These are phyloP conservation scores for Drosophila dives DNA, from an alignment of 2,888 invertebrate species.

Conservation along the genomic window DNA sequence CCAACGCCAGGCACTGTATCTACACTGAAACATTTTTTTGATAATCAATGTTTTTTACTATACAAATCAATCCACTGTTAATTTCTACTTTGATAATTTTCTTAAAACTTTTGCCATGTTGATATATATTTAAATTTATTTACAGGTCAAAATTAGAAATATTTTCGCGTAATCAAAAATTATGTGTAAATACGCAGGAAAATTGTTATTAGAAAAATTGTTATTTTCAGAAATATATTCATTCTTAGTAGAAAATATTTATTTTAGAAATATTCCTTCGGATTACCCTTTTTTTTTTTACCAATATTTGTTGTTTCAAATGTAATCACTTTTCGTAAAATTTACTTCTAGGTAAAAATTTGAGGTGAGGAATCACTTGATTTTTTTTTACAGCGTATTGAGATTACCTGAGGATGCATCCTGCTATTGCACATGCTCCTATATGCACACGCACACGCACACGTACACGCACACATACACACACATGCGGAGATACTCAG, in stretches of 20 bases:
- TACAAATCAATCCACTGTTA: too few relatives aligned
- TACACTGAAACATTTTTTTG: not conserved
- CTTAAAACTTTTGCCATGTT: too few relatives aligned
- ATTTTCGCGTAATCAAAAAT: too few relatives aligned
- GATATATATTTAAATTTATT: too few relatives aligned
- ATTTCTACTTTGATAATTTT: not conserved
- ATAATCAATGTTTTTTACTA: too few relatives aligned
- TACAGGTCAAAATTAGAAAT: too few relatives aligned
- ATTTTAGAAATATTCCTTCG: not conserved
- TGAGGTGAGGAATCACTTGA: not conserved
- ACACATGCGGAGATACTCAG: constrained; percentile 12
- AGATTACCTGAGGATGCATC: constrained; percentile 20
- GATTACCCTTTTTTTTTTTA: not conserved
- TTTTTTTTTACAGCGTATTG: not conserved
- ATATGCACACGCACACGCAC: constrained; percentile 7
- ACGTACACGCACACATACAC: constrained; percentile 1
- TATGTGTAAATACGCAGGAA: too few relatives aligned
- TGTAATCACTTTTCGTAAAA: not conserved
- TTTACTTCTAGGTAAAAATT: not conserved
- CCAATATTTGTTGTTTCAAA: not conserved
- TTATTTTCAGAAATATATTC: not conserved
- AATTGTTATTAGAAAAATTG: too few relatives aligned
- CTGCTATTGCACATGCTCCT: constrained; percentile 47
- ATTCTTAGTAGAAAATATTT: not conserved
- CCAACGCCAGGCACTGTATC: constrained; percentile 43